Evolutionary conservation across 2,113 vertebrate genomes (phyloP).

Genomic region (Hydrolagus affinis): DNA sequence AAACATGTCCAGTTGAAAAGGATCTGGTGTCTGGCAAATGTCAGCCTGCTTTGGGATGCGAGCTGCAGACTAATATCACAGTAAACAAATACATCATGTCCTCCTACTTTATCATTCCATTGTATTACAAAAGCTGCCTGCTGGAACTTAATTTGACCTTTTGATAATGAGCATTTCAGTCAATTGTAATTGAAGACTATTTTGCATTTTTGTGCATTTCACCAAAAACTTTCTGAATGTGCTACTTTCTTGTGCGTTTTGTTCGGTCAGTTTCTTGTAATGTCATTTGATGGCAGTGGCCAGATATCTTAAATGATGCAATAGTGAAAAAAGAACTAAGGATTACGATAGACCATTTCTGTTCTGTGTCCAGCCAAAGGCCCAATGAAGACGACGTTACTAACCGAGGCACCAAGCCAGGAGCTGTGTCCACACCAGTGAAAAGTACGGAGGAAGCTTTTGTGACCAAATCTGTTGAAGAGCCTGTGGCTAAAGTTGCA

Average conservation of each 20-base stretch:
- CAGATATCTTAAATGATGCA: background rate
- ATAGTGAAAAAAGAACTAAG: background rate
- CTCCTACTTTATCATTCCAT: background rate
- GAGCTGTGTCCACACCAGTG: constrained; percentile 69
- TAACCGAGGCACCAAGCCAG: constrained; percentile 64
- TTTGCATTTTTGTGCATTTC: too few relatives aligned
- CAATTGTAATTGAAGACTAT: too few relatives aligned
- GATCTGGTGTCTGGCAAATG: background rate
- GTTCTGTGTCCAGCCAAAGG: constrained; percentile 40
- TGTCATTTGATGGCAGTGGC: background rate
- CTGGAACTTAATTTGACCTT: background rate
- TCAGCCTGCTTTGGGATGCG: background rate
- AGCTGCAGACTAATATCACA: background rate
- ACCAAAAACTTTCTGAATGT: too few relatives aligned
- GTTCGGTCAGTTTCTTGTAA: background rate
- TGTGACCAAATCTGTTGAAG: constrained; percentile 66
- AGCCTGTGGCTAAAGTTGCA: constrained; percentile 49
- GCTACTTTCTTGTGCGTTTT: too few relatives aligned
- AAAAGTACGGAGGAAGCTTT: constrained; percentile 69
- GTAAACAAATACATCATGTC: background rate
- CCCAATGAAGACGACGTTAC: constrained; percentile 78
- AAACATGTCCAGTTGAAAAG: background rate
- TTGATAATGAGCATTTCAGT: background rate
- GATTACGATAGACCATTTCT: background rate
- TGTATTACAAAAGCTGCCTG: background rate